Conservation (phyloP, 2,797 vertebrate species). For the Dermochelys coriacea region DNA sequence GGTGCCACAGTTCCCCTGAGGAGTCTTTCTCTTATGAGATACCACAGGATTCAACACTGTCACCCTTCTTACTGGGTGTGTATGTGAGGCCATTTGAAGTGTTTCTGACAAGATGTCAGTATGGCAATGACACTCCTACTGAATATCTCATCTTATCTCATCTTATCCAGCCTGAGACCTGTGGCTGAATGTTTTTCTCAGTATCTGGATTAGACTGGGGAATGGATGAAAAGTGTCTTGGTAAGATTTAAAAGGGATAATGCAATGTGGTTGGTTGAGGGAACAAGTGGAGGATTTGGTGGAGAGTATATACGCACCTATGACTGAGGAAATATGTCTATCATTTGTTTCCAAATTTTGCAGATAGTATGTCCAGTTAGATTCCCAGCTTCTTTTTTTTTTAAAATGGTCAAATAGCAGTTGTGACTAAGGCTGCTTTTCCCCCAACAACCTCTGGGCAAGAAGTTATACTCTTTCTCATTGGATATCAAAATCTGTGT, state of each 20-base stretch:
- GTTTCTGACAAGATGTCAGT: neutral
- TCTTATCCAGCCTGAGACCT: neutral
- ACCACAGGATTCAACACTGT: neutral
- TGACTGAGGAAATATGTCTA: neutral
- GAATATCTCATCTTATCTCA: neutral
- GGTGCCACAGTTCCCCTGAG: neutral
- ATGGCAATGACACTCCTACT: neutral
- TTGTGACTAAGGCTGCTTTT: neutral
- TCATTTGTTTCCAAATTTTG: accelerated
- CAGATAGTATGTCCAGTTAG: neutral
- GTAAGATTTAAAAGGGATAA: neutral
- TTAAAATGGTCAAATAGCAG: neutral
- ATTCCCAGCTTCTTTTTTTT: neutral
- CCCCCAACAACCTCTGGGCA: accelerated
- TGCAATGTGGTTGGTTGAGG: neutral
- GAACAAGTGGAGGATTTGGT: neutral
- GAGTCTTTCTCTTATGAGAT: neutral
- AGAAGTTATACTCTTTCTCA: neutral
- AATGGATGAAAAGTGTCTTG: neutral
- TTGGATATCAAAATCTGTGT: no score
- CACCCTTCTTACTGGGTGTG: neutral
- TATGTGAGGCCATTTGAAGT: neutral
- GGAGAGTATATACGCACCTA: neutral
- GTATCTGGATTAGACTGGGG: neutral
- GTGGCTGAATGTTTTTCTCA: neutral